Evolutionary conservation across 2,797 vertebrate species (phyloP).

Genomic region (Calcarius lapponicus): DNA sequence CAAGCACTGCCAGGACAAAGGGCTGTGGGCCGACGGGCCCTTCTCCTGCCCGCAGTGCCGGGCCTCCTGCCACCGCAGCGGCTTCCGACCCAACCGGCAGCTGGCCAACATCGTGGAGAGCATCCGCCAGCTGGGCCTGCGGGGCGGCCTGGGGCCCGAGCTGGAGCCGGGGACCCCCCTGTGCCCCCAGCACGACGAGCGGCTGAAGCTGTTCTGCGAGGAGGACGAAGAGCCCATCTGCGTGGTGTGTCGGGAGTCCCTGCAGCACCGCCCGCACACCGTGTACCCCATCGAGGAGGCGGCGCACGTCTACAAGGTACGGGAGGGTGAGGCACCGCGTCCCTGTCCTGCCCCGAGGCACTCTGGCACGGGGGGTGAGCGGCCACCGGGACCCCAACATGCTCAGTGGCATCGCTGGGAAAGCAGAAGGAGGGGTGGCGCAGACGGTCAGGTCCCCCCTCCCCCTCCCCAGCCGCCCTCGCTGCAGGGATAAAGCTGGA

Average conservation of each 20-base stretch:
- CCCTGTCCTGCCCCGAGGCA: not conserved
- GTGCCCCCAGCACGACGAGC: slow-evolving; percentile 66
- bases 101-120: slow-evolving; percentile 76
- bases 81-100: slow-evolving; percentile 83
- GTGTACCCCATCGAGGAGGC: slow-evolving; percentile 73
- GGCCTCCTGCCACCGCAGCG: slow-evolving; percentile 84
- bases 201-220: slow-evolving; percentile 73
- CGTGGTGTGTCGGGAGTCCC: slow-evolving; percentile 75
- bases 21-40: slow-evolving; percentile 9
- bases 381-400: accelerated
- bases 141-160: not conserved
- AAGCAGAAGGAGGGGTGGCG: not conserved
- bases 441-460: accelerated
- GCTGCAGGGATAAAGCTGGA: not conserved
- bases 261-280: slow-evolving; percentile 63
- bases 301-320: slow-evolving; percentile 65
- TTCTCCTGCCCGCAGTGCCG: slow-evolving; percentile 89
- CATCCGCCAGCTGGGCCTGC: slow-evolving; percentile 65
- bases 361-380: accelerated
- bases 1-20: slow-evolving; percentile 54
- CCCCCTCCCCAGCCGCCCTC: not conserved
- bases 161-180: not conserved
- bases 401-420: accelerated
- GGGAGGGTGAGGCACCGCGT: not conserved
- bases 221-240: slow-evolving; percentile 74